Percentiles rank a stretch among this genome's conserved stretches.
These are phyloP conservation scores for Cyprinus carpio DNA, from an alignment of 2,113 vertebrate species.

Conservation along the genomic window DNA sequence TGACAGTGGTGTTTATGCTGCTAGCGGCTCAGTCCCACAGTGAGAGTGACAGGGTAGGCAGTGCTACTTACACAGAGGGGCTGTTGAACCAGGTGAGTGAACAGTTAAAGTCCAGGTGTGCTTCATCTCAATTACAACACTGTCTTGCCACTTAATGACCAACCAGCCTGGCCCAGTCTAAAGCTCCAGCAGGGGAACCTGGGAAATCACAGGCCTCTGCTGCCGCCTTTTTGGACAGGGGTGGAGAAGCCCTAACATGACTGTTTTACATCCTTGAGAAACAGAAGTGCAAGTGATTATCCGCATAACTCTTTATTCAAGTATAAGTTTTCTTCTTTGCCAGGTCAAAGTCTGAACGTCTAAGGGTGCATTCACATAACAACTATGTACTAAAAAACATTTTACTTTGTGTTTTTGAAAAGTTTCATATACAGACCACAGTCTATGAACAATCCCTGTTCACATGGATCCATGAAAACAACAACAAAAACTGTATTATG, in stretches of 20 bases:
- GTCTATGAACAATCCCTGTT: not conserved
- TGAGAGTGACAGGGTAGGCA: conserved; percentile 37
- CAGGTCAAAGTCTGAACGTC: conserved; percentile 35
- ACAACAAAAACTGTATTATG: too few species aligned
- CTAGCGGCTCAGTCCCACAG: conserved; percentile 26
- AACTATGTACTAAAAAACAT: not conserved
- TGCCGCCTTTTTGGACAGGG: conserved; percentile 29
- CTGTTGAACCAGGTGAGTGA: conserved; percentile 69
- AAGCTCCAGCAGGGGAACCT: conserved; percentile 53
- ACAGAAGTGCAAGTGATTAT: conserved; percentile 70
- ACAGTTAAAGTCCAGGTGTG: conserved; percentile 70
- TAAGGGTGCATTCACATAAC: not conserved
- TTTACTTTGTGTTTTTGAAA: too few species aligned
- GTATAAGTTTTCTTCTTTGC: conserved; percentile 6
- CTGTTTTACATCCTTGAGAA: conserved; percentile 51
- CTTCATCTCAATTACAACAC: conserved; percentile 53
- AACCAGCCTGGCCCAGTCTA: conserved; percentile 55
- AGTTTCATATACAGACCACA: not conserved
- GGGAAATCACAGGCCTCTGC: conserved; percentile 67
- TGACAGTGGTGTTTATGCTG: not conserved
- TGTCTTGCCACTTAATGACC: conserved; percentile 59
- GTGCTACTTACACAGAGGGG: conserved; percentile 4
- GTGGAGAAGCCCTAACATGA: conserved; percentile 36
- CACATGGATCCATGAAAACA: too few species aligned
- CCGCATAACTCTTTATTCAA: conserved; percentile 43